Evolutionary conservation across 53 echinoderm and acorn worm genomes (phyloP).

Genomic region (Pentamera pediparva): DNA sequence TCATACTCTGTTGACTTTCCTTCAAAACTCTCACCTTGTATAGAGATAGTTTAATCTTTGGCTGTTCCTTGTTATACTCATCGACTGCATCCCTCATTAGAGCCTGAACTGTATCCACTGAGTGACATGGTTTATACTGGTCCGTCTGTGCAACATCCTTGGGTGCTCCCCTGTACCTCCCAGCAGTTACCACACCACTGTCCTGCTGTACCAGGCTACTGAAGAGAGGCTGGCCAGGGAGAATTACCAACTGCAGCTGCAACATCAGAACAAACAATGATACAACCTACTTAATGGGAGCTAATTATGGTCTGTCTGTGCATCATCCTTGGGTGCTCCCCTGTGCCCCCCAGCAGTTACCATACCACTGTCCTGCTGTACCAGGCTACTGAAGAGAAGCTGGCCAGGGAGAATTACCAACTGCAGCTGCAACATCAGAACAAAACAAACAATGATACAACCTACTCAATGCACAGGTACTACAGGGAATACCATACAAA

Average conservation of each 20-base stretch:
- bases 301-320: no score
- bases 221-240: constrained; percentile 84
- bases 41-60: constrained; percentile 82
- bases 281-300: no score
- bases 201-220: constrained; percentile 97
- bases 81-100: constrained; percentile 84
- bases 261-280: no score
- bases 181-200: constrained; percentile 90
- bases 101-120: constrained; percentile 47
- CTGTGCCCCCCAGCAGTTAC: constrained; percentile 93
- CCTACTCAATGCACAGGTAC: no score
- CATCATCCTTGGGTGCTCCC: no score
- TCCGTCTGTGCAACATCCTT: constrained; percentile 63
- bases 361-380: constrained; percentile 94
- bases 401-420: constrained; percentile 74
- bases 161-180: constrained; percentile 69
- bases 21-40: constrained; percentile 68
- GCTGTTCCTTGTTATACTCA: constrained; percentile 93
- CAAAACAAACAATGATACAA: no score
- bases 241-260: constrained; percentile 81
- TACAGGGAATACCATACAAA: neutral
- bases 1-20: no score
- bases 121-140: constrained; percentile 80
- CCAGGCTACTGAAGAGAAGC: constrained; percentile 92
- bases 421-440: constrained; percentile 59